Evolutionary conservation across 2,113 vertebrate genomes (phyloP).

Genomic region (Neogale vison): DNA sequence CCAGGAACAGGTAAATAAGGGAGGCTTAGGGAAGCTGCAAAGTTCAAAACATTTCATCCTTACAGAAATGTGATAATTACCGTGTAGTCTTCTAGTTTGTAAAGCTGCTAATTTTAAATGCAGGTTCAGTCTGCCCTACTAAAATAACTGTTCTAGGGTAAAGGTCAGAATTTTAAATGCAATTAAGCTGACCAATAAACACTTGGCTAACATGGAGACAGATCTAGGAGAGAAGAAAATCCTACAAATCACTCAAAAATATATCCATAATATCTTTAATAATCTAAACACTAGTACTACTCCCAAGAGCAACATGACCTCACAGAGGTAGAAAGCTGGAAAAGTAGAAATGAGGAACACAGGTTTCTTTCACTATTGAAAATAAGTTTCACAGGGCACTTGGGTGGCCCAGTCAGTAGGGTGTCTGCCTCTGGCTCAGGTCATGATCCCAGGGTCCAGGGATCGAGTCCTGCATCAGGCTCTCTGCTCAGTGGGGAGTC

Average conservation of each 20-base stretch:
- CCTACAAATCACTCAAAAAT: not conserved
- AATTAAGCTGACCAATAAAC: not conserved
- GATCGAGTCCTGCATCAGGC: not conserved
- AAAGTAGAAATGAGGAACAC: not conserved
- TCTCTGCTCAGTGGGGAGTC: not conserved
- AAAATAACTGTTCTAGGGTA: not conserved
- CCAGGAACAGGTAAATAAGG: not conserved
- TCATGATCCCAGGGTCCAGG: not conserved
- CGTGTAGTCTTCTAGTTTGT: constrained; percentile 3
- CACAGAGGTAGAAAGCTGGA: not conserved
- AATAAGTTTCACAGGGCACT: not conserved
- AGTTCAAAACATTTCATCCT: not conserved
- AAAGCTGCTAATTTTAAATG: constrained; percentile 38
- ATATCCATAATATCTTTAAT: not conserved
- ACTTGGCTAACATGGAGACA: not conserved
- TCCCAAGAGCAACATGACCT: not conserved
- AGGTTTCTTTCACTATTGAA: not conserved
- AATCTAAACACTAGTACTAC: not conserved
- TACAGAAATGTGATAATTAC: constrained; percentile 25
- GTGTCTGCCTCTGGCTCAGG: not conserved
- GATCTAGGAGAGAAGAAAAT: not conserved
- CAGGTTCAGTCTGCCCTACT: not conserved
- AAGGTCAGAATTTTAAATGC: not conserved
- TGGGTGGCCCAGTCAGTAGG: not conserved
- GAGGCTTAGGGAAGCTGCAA: not conserved